These are phyloP conservation scores for Noturus placidus DNA, from an alignment of 2,113 vertebrate species.

Conservation along the genomic window DNA sequence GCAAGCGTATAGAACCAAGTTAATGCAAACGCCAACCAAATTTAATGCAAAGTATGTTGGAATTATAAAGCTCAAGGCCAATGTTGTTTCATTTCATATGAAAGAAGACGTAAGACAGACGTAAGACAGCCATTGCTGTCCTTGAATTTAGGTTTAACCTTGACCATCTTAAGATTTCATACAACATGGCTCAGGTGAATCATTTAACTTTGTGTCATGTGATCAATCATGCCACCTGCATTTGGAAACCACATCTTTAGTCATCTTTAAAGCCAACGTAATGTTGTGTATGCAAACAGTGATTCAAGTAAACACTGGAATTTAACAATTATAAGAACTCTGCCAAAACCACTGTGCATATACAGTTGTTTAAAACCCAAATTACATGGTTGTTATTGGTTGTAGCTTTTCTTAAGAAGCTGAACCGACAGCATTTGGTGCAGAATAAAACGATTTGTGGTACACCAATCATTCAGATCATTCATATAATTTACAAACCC, in stretches of 20 bases:
- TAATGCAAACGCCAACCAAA: conserved; percentile 3
- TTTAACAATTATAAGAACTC: conserved; percentile 42
- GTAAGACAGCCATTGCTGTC: not conserved
- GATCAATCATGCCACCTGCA: not conserved
- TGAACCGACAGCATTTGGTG: conserved; percentile 42
- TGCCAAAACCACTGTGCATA: conserved; percentile 33
- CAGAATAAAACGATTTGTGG: conserved; percentile 40
- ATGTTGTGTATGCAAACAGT: conserved; percentile 36
- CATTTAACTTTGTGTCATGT: not conserved
- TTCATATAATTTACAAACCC: conserved; percentile 45
- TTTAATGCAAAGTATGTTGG: conserved; percentile 4
- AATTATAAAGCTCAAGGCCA: not conserved
- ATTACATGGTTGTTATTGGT: conserved; percentile 22
- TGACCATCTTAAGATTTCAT: not conserved
- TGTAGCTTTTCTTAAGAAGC: conserved; percentile 46
- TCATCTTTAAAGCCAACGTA: not conserved
- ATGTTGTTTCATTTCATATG: not conserved
- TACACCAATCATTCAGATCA: conserved; percentile 49
- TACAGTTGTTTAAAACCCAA: conserved; percentile 25
- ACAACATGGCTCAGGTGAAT: not conserved
- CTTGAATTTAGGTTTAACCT: not conserved
- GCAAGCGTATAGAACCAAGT: not conserved
- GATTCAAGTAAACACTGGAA: conserved; percentile 60
- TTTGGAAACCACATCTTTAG: not conserved
- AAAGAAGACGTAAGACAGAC: not conserved